Percentiles rank a stretch among this genome's conserved stretches.
phyloP scores from a whole-genome alignment of 2,888 invertebrate genomes.

The Drosophila paracracens region DNA sequence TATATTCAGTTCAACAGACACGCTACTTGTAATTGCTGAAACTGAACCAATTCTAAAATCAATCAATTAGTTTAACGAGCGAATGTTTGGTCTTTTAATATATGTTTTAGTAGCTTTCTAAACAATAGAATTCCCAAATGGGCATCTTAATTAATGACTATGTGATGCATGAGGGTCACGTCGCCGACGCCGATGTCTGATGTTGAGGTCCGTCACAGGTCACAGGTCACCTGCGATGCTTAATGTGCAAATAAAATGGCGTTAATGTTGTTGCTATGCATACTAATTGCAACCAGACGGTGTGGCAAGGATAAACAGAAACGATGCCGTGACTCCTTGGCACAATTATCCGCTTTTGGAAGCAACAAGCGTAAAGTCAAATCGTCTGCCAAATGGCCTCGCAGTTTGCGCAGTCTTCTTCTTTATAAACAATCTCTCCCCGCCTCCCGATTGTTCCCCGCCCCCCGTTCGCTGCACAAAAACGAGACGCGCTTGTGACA shows the following conservation, averaged over 20 bases:
- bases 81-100: background rate
- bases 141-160: constrained; percentile 65
- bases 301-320: constrained; percentile 35
- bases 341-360: constrained; percentile 45
- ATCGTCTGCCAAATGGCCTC: constrained; percentile 50
- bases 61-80: constrained; percentile 18
- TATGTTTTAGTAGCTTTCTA: background rate
- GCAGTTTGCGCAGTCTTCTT: constrained; percentile 6
- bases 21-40: background rate
- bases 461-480: constrained; percentile 8
- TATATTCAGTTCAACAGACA: background rate
- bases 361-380: constrained; percentile 53
- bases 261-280: constrained; percentile 66
- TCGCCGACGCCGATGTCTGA: constrained; percentile 21
- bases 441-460: background rate
- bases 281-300: constrained; percentile 72
- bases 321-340: constrained; percentile 15
- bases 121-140: constrained; percentile 26
- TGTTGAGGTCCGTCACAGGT: constrained; percentile 22
- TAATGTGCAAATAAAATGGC: constrained; percentile 73
- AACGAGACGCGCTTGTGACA: constrained; percentile 59
- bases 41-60: background rate
- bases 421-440: background rate
- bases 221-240: constrained; percentile 59
- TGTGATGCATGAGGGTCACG: constrained; percentile 67